These are phyloP conservation scores for Eupithecia abbreviata DNA, from an alignment of 2,888 invertebrate genomes.

Conservation along the genomic window DNA sequence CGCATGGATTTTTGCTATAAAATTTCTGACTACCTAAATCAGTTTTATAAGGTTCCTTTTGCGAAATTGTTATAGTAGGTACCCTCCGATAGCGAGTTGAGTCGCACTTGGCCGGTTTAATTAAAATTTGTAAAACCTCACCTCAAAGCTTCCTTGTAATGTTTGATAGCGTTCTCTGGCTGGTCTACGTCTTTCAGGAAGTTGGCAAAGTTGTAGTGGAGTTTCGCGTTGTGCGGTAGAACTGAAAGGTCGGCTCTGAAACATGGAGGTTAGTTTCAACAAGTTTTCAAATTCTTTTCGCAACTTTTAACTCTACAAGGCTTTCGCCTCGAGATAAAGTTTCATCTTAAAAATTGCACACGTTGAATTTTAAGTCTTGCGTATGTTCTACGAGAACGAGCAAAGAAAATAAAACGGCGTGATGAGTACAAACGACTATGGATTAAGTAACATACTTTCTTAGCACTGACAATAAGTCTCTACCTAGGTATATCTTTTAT, in stretches of 20 bases:
- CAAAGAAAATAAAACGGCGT: background rate
- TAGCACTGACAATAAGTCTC: background rate
- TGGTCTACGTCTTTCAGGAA: slow-evolving; percentile 90
- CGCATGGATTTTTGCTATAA: no score
- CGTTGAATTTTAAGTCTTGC: background rate
- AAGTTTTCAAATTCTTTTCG: background rate
- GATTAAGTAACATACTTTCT: background rate
- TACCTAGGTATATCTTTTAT: background rate
- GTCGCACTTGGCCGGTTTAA: no score
- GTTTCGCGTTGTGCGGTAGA: slow-evolving; percentile 93
- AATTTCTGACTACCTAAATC: no score
- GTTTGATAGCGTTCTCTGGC: slow-evolving; percentile 88
- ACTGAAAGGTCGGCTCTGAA: slow-evolving; percentile 90
- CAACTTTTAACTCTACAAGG: background rate
- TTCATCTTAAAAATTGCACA: background rate
- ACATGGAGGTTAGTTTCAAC: slow-evolving; percentile 14
- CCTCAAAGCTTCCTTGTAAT: slow-evolving; percentile 92
- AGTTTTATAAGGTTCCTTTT: no score
- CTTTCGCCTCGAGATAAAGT: background rate
- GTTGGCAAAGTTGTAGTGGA: slow-evolving; percentile 96
- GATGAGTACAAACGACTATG: background rate
- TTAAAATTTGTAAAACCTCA: slow-evolving; percentile 69
- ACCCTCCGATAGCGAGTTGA: no score
- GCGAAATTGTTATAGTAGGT: no score
- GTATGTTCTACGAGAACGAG: background rate